A percentile compares a stretch with the other conserved stretches of the same genome.
These are phyloP conservation scores for Lophius piscatorius DNA, from an alignment of 2,113 vertebrate species.

Conservation along the genomic window DNA sequence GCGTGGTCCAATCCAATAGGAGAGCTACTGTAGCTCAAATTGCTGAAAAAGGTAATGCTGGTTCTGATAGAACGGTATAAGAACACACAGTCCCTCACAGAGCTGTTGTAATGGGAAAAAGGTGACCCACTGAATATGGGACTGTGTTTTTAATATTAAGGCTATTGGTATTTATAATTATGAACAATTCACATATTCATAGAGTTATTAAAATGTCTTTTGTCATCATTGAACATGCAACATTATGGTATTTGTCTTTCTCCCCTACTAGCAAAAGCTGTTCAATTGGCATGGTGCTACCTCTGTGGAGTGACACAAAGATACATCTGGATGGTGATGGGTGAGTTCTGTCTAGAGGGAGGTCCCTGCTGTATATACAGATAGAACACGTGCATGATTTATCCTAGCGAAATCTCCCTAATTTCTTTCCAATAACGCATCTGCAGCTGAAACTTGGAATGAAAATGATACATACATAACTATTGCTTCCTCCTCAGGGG, in stretches of 20 bases:
- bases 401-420: neutral
- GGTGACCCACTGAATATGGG: no score
- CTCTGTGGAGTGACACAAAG: constrained; percentile 96
- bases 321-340: constrained; percentile 98
- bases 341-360: constrained; percentile 76
- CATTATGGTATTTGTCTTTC: neutral
- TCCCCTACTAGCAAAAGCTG: constrained; percentile 84
- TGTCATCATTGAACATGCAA: neutral
- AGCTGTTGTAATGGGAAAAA: no score
- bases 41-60: no score
- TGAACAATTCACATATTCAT: neutral
- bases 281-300: constrained; percentile 96
- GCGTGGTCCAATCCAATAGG: no score
- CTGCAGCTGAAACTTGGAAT: neutral
- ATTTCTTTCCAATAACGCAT: constrained; percentile 3
- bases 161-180: neutral
- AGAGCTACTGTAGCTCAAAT: no score
- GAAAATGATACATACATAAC: constrained; percentile 13
- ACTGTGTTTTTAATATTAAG: no score
- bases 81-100: no score
- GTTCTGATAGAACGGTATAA: no score
- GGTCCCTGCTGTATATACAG: constrained; percentile 21
- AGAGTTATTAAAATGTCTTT: no score
- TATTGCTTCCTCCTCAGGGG: constrained; percentile 80
- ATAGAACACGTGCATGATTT: constrained; percentile 4